These are phyloP conservation scores for Halcyon leucocephala DNA, from an alignment of 2,797 vertebrate genomes.

Conservation along the genomic window DNA sequence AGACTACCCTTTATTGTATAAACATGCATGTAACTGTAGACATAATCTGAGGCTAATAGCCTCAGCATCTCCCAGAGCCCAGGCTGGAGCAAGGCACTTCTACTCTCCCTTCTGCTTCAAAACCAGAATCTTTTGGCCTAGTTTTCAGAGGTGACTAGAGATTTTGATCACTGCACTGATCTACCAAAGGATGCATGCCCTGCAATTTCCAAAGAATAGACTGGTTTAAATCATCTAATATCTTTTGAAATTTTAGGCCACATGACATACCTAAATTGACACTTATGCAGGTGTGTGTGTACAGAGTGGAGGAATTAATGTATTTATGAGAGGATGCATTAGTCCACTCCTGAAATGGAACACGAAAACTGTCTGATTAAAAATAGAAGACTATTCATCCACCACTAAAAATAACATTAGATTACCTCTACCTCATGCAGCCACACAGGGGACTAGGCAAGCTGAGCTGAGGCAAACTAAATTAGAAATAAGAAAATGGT, in stretches of 20 bases:
- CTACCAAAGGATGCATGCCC: background rate
- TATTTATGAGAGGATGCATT: conserved; percentile 41
- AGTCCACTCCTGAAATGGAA: conserved; percentile 45
- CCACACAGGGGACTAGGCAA: background rate
- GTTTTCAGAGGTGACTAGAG: conserved; percentile 19
- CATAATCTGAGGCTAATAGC: background rate
- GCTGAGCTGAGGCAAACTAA: background rate
- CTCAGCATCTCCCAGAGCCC: background rate
- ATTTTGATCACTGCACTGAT: background rate
- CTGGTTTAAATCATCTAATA: conserved; percentile 10
- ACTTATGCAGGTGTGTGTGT: conserved; percentile 53
- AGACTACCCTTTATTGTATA: background rate
- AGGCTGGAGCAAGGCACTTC: background rate
- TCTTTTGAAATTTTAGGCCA: conserved; percentile 53
- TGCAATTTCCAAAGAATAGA: conserved; percentile 51
- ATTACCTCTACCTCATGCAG: background rate
- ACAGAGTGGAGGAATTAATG: conserved; percentile 24
- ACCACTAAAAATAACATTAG: conserved; percentile 46
- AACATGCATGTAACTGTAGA: background rate
- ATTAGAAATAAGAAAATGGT: background rate
- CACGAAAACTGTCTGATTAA: conserved; percentile 54
- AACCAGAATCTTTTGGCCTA: background rate
- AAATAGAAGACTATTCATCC: conserved; percentile 57
- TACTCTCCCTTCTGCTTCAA: background rate
- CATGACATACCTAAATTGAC: conserved; percentile 54